Evolutionary conservation across 2,888 invertebrate species (phyloP).

Genomic region (Callinectes sapidus): DNA sequence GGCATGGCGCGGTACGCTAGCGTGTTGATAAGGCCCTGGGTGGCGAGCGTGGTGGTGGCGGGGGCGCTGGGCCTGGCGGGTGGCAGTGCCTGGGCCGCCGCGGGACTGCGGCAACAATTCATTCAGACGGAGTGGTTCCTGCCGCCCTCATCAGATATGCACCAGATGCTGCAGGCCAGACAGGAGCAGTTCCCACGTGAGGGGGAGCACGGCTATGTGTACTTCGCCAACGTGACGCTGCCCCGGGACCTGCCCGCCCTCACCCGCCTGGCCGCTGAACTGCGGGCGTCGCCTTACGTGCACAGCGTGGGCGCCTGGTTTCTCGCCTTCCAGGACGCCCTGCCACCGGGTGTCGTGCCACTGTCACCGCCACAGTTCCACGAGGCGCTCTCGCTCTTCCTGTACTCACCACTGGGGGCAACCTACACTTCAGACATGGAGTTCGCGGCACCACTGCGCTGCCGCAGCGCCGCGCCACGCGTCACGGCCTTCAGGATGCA

Average conservation of each 20-base stretch:
- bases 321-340: conserved; percentile 81
- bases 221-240: conserved; percentile 63
- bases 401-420: conserved; percentile 46
- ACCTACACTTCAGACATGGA: conserved; percentile 47
- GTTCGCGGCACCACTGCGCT: conserved; percentile 48
- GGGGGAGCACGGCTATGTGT: conserved; percentile 77
- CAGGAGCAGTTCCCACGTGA: conserved; percentile 82
- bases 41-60: conserved; percentile 78
- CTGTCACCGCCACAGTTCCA: conserved; percentile 74
- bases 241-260: conserved; percentile 64
- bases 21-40: conserved; percentile 68
- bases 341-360: not conserved
- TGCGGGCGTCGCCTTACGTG: conserved; percentile 77
- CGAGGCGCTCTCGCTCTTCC: conserved; percentile 55
- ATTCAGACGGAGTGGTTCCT: conserved; percentile 82
- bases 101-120: conserved; percentile 74
- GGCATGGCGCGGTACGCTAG: conserved; percentile 41
- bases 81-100: conserved; percentile 74
- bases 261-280: conserved; percentile 31
- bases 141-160: conserved; percentile 83
- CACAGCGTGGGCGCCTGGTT: conserved; percentile 82
- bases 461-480: conserved; percentile 49
- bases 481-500: conserved; percentile 59
- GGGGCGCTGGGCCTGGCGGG: conserved; percentile 42
- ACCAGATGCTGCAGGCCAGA: conserved; percentile 79